Evolutionary conservation across 2,797 vertebrate genomes (phyloP).

Genomic region (Morelia viridis): DNA sequence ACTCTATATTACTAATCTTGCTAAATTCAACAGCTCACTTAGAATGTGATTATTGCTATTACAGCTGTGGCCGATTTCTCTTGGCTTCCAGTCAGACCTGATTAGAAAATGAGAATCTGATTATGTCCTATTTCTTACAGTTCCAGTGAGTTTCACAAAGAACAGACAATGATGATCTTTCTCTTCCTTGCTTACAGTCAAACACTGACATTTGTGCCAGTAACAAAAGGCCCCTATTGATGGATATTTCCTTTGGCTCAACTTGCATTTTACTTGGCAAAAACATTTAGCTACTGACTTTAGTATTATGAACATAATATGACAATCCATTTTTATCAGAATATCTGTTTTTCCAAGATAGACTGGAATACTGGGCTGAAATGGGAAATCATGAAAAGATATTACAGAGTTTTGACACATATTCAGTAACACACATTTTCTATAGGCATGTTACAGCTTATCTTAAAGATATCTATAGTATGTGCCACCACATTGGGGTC

Average conservation of each 20-base stretch:
- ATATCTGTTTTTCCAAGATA: background rate
- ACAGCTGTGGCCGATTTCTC: background rate
- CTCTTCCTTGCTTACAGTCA: slow-evolving; percentile 9
- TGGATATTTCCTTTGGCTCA: background rate
- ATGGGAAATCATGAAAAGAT: slow-evolving; percentile 13
- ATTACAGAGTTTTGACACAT: slow-evolving; percentile 34
- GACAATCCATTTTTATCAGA: slow-evolving; percentile 51
- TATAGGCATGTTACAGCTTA: background rate
- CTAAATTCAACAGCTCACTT: slow-evolving; percentile 36
- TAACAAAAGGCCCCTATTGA: slow-evolving; percentile 34
- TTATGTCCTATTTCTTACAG: slow-evolving; percentile 15
- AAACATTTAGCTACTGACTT: slow-evolving; percentile 42
- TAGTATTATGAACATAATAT: slow-evolving; percentile 35
- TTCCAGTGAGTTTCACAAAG: background rate
- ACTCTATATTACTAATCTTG: slow-evolving; percentile 31
- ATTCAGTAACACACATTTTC: background rate
- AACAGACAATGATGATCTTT: slow-evolving; percentile 24
- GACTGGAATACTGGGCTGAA: background rate
- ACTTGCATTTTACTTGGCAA: slow-evolving; percentile 40
- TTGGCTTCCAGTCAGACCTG: background rate
- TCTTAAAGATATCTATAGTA: background rate
- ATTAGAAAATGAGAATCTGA: slow-evolving; percentile 40
- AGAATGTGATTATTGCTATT: slow-evolving; percentile 26
- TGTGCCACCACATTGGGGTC: background rate
- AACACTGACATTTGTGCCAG: slow-evolving; percentile 48